Conservation (phyloP, 2,113 vertebrate species). For the Ciconia maguari region DNA sequence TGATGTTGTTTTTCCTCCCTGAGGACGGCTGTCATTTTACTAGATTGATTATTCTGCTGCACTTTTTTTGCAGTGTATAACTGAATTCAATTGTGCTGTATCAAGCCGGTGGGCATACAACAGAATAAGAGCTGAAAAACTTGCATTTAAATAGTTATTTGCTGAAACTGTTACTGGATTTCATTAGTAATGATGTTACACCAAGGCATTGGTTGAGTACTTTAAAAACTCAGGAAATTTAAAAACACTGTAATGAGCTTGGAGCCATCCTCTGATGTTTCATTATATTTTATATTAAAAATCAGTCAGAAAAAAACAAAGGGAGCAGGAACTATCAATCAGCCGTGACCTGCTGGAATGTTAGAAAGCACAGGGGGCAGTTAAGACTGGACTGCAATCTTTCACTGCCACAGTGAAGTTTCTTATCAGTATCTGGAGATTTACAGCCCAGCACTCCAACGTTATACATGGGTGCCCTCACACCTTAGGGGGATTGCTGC, state of each 20-base stretch:
- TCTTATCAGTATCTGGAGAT: not conserved
- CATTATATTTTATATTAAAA: not conserved
- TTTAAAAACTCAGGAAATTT: not conserved
- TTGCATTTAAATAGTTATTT: not conserved
- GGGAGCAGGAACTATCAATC: not conserved
- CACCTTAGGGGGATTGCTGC: accelerated
- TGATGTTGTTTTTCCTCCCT: not conserved
- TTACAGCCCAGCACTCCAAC: not conserved
- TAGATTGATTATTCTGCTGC: not conserved
- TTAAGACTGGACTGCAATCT: not conserved
- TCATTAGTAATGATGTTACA: not conserved
- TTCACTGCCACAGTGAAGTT: not conserved
- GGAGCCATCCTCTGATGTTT: not conserved
- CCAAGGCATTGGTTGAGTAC: not conserved
- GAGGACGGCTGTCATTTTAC: not conserved
- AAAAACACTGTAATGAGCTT: not conserved
- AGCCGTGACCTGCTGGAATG: not conserved
- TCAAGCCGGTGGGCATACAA: not conserved
- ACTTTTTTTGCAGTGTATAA: not conserved
- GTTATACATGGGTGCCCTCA: not conserved
- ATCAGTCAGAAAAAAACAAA: not conserved
- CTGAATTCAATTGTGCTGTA: not conserved
- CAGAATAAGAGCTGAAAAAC: not conserved
- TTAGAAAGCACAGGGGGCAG: not conserved
- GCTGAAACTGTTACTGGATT: not conserved